Base-by-base conservation (phyloP, 2,797 vertebrate genomes). In the Taeniopygia guttata region DNA sequence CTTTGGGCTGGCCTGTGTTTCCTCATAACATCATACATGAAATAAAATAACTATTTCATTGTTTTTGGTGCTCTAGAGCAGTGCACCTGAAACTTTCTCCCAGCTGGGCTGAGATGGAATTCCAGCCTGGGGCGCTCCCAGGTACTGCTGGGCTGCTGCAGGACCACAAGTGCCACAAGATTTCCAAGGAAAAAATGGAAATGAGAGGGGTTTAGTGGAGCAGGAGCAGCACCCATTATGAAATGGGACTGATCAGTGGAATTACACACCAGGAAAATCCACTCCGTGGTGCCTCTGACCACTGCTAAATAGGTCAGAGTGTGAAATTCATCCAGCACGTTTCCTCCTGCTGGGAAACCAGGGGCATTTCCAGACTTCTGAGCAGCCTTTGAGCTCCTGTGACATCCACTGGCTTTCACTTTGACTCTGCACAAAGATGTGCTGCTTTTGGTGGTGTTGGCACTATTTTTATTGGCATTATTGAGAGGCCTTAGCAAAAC, bases 131-230 rank as follows among this genome's bases (percentile, higher is more conserved):
- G 5, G 18, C 18, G 4, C 45, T 51, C 46, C 76, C n/a, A 38
- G 58, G 3, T 29, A 0, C 38, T 38, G 64, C 79, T 43, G 3
- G 23, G 3, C 34, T 18, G 34, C 2, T 0, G 0, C 69, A 82
- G 59, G n/a, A 23, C 20, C 56, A 45, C 20, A 9, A 49, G 27
- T 19, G 15, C 49, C 48, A 12, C 14, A 4, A 7, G 16, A 7
- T 60, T 81, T 52, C 58, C 30, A 26, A 74, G 38, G 40, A 27
- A 38, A 43, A 30, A 55, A 2, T 60, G 26, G 40, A 30, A 68
- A 16, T 16, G 6, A 55, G 51, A 54, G 27, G 40, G 23, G 4
- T 74, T 76, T 48, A 42, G 23, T 6, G 45, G 64, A 30, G 21
- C 26, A 36, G 87, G 70, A 74, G 74, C 29, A 38, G 67, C 23